Conservation (phyloP, 2,797 vertebrate genomes). For the Acanthis flammea region DNA sequence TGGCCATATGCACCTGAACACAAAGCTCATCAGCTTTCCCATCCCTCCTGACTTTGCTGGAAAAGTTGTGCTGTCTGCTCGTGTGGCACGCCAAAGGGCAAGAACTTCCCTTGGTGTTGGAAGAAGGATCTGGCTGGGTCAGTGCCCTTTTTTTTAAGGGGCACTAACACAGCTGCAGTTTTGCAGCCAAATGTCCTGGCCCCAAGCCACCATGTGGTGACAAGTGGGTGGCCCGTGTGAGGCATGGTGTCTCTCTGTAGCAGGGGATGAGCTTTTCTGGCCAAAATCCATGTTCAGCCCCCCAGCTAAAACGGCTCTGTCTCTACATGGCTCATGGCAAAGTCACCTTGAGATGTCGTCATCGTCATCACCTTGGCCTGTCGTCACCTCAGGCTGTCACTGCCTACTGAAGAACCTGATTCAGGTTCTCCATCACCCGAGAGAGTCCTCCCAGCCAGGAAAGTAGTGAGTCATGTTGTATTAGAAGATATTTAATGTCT, state of each 20-base stretch:
- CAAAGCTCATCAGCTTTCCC: neutral
- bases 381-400: neutral
- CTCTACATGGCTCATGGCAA: neutral
- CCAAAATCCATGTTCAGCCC: neutral
- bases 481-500: neutral
- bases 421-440: neutral
- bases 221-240: neutral
- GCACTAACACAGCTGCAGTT: neutral
- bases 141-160: neutral
- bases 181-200: neutral
- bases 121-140: neutral
- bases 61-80: neutral
- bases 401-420: neutral
- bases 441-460: neutral
- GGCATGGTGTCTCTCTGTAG: neutral
- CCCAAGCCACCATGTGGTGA: neutral
- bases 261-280: neutral
- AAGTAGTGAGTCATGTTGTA: neutral
- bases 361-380: neutral
- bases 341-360: neutral
- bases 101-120: neutral
- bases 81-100: fast-evolving
- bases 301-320: neutral
- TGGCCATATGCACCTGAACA: neutral
- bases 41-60: neutral